These are phyloP conservation scores for Danionella dracula DNA, from an alignment of 2,797 vertebrate species.

Conservation along the genomic window DNA sequence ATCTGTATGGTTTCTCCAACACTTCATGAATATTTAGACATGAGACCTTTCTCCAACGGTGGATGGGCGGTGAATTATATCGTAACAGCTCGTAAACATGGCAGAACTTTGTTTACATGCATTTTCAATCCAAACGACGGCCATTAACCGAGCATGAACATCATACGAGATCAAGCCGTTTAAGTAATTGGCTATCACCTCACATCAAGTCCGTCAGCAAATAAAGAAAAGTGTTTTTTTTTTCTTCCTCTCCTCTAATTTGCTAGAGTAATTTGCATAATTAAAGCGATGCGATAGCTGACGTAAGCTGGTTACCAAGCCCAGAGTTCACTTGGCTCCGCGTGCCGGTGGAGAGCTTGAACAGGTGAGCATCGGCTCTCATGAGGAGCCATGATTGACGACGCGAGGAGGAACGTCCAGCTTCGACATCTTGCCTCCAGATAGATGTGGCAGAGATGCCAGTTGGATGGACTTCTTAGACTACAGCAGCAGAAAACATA, in stretches of 20 bases:
- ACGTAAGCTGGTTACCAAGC: slow-evolving; percentile 24
- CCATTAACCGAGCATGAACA: slow-evolving; percentile 44
- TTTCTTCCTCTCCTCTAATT: slow-evolving; percentile 29
- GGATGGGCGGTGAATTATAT: slow-evolving; percentile 10
- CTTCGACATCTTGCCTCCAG: slow-evolving; percentile 43
- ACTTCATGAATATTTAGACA: too few species aligned
- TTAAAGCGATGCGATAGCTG: slow-evolving; percentile 33
- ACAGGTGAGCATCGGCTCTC: slow-evolving; percentile 21
- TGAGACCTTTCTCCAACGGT: too few species aligned
- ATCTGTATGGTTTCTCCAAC: too few species aligned
- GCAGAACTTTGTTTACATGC: slow-evolving; percentile 38
- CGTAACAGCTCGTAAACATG: slow-evolving; percentile 10
- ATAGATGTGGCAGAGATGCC: slow-evolving; percentile 29
- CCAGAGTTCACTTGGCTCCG: not conserved
- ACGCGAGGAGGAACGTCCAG: slow-evolving; percentile 18
- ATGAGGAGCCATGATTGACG: not conserved
- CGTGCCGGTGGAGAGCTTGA: slow-evolving; percentile 5
- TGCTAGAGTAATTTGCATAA: slow-evolving; percentile 46
- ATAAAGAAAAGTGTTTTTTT: not conserved
- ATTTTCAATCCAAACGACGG: slow-evolving; percentile 41
- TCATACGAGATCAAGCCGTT: slow-evolving; percentile 41
- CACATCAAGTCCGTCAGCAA: slow-evolving; percentile 31
- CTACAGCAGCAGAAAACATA: slow-evolving; percentile 36
- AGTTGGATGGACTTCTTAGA: slow-evolving; percentile 46
- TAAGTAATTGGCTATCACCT: slow-evolving; percentile 48